Conservation (phyloP, 2,888 invertebrate genomes). For the Schizaphis graminum region DNA sequence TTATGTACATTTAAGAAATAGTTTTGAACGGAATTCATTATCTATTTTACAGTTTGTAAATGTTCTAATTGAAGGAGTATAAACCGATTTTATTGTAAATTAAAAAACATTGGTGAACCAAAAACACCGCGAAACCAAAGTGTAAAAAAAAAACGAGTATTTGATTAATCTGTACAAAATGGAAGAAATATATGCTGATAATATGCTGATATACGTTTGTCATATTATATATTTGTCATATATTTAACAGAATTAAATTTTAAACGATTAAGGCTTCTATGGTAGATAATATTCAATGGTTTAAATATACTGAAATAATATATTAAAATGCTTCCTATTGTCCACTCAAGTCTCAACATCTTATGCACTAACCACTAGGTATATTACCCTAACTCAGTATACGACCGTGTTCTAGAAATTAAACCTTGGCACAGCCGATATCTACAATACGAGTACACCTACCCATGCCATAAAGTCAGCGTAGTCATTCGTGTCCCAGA, state of each 20-base stretch:
- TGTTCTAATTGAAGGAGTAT: not conserved
- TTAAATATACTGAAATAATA: too few species aligned
- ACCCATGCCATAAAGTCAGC: not conserved
- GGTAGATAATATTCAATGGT: too few species aligned
- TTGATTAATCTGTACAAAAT: not conserved
- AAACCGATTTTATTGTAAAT: not conserved
- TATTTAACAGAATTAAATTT: too few species aligned
- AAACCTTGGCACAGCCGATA: not conserved
- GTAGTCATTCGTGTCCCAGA: not conserved
- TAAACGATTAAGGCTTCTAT: too few species aligned
- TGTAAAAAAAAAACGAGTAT: not conserved
- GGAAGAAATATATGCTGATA: not conserved
- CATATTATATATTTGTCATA: too few species aligned
- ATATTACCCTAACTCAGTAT: too few species aligned
- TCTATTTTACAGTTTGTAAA: constrained; percentile 5
- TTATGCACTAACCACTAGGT: too few species aligned
- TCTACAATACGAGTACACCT: not conserved
- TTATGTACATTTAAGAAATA: not conserved
- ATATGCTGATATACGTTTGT: not conserved
- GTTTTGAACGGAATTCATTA: not conserved
- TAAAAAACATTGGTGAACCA: not conserved
- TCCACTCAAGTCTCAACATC: too few species aligned
- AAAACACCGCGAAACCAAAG: not conserved
- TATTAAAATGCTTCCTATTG: too few species aligned
- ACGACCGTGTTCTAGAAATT: not conserved